Evolutionary conservation across 2,797 vertebrate species (phyloP).

Genomic region (Poeciliopsis presidionis): DNA sequence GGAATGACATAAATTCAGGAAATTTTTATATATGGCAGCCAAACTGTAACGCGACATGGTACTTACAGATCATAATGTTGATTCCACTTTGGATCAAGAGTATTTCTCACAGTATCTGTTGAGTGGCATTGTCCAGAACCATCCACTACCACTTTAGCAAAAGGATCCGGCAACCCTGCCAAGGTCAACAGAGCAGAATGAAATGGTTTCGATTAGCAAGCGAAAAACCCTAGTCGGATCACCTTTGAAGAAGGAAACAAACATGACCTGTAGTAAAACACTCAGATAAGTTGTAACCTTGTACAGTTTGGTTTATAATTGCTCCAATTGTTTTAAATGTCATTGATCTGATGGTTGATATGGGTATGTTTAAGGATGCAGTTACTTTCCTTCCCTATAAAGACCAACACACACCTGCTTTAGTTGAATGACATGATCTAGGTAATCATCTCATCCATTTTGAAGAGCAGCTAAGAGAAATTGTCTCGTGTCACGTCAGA

Average conservation of each 20-base stretch:
- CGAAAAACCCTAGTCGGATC: neutral
- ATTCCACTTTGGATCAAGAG: slow-evolving; percentile 99
- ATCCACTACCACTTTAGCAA: slow-evolving; percentile 98
- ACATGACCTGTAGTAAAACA: neutral
- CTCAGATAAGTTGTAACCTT: neutral
- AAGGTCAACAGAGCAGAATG: slow-evolving; percentile 4
- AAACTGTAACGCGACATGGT: neutral
- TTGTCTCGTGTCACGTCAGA: neutral
- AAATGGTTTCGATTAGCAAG: neutral
- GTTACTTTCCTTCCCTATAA: neutral
- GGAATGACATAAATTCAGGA: neutral
- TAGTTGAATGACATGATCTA: neutral
- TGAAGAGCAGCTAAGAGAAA: neutral
- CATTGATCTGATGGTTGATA: neutral
- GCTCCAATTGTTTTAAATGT: neutral
- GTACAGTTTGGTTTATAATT: neutral
- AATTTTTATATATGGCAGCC: neutral
- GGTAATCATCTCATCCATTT: neutral
- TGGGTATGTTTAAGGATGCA: neutral
- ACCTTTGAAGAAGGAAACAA: neutral
- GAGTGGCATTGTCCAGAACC: slow-evolving; percentile 99
- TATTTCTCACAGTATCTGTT: slow-evolving; percentile 99
- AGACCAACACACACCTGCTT: neutral
- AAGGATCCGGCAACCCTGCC: slow-evolving; percentile 96
- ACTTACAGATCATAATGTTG: slow-evolving; percentile 99